Base-by-base conservation (phyloP, 1,140 invertebrate genomes). In the Nephotettix cincticeps region DNA sequence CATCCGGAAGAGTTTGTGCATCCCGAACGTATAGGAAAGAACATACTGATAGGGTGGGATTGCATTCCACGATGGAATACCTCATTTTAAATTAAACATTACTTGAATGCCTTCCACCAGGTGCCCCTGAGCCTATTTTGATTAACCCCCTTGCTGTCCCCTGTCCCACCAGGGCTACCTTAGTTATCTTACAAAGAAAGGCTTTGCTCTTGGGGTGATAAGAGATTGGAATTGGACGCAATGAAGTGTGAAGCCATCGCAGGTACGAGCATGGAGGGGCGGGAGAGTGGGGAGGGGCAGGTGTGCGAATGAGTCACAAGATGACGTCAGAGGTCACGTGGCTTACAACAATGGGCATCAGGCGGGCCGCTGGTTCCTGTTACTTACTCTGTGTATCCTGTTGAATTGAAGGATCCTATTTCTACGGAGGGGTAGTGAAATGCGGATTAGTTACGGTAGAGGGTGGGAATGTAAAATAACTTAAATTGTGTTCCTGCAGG, bases 231-330 rank as follows among this genome's bases (percentile, higher is more conserved):
- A 51, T 51, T 21, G 47, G 47, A n/a, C 19, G 47, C 47, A 51
- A 51, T 51, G 19, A 51, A 51, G 47, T n/a, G 47, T 17, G 3
- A 17, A 51, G 47, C 47, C 47, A 51, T 17, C 14, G 47, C 47
- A 51, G 47, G 47, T 51, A 51, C 47, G 47, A n/a, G 47, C 6
- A n/a, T 19, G 3, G 47, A 9, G 36, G 6, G 36, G 6, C 17
- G 36, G 6, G 36, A 17, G 47, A 6, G 47, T 2, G 27, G 56
- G 25, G 21, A n/a, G 56, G 56, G 56, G 56, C 56, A 61, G 56
- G 56, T 61, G 56, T 61, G 56, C 56, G 56, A 27, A 25, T 61
- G 56, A 61, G 21, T 61, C 56, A 61, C n/a, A 25, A 4, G 32
- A 28, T 61, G 56, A 61, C 56, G 56, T 61, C 56, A 61, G 6